Evolutionary conservation across 1,140 invertebrate species (phyloP).

Genomic region (Mamestra configurata): DNA sequence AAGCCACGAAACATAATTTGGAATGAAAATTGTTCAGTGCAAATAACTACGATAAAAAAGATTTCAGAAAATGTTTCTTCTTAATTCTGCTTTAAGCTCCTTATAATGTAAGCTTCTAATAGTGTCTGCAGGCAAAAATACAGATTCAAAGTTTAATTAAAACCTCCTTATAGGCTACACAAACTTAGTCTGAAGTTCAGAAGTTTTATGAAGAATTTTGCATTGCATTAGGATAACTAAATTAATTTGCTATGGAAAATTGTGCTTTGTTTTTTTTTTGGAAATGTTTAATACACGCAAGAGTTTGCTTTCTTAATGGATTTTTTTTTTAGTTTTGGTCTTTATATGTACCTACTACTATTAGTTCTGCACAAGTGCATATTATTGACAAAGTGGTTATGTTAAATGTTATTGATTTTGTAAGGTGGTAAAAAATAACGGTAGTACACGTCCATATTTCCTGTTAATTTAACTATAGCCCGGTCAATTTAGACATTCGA

Average conservation of each 20-base stretch:
- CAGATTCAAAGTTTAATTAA: slow-evolving; percentile 33
- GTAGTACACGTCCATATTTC: no score
- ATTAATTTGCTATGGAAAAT: neutral
- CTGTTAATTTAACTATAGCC: no score
- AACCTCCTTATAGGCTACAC: slow-evolving; percentile 8
- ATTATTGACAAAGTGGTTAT: no score
- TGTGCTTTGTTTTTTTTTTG: neutral
- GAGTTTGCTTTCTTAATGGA: no score
- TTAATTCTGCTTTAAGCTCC: neutral
- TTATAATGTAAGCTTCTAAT: neutral
- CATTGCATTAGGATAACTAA: neutral
- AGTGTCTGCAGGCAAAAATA: neutral
- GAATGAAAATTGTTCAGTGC: neutral
- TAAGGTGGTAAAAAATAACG: no score
- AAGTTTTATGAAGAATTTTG: slow-evolving; percentile 32
- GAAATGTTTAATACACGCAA: no score
- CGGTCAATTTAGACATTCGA: no score
- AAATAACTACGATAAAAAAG: neutral
- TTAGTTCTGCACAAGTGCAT: no score
- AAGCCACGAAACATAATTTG: neutral
- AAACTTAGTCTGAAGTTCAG: slow-evolving; percentile 5
- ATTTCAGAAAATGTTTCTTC: slow-evolving; percentile 3
- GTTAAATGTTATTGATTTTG: no score
- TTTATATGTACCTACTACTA: no score
- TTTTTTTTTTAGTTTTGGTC: neutral